Percentiles rank a stretch among this genome's conserved stretches.
These are phyloP conservation scores for Scophthalmus maximus DNA, from an alignment of 2,113 vertebrate genomes.

Conservation along the genomic window DNA sequence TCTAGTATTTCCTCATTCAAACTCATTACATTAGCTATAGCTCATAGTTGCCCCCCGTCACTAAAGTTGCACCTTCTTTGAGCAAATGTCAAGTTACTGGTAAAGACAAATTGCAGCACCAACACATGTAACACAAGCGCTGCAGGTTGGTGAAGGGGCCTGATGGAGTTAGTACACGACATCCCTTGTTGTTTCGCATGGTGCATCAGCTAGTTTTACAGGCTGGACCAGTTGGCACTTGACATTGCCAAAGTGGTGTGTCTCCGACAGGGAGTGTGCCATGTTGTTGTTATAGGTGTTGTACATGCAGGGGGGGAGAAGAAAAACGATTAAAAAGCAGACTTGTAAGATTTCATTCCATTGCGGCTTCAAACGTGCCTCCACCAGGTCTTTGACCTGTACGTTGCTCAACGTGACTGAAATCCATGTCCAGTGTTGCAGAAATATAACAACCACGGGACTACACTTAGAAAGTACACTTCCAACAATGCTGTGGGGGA, in stretches of 20 bases:
- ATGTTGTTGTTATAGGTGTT: not conserved
- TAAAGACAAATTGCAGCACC: not conserved
- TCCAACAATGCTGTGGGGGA: not conserved
- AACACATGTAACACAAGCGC: not conserved
- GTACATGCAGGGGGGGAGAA: not conserved
- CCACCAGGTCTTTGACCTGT: no score
- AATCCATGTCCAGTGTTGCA: not conserved
- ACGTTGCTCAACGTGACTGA: no score
- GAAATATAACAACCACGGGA: not conserved
- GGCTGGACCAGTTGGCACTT: constrained; percentile 25
- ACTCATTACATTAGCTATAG: not conserved
- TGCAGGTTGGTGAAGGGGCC: not conserved
- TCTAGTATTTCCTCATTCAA: constrained; percentile 7
- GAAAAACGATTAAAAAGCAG: not conserved
- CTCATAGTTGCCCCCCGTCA: not conserved
- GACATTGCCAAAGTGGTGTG: constrained; percentile 52
- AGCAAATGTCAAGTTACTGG: not conserved
- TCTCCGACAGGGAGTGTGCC: constrained; percentile 14
- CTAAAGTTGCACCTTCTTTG: not conserved
- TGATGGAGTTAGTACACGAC: not conserved
- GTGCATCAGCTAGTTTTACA: constrained; percentile 59
- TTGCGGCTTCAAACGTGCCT: no score
- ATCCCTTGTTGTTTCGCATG: not conserved
- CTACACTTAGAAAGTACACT: not conserved
- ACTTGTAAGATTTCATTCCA: constrained; percentile 36